phyloP scores from a whole-genome alignment of 2,113 vertebrate species.

The Sturnus vulgaris region DNA sequence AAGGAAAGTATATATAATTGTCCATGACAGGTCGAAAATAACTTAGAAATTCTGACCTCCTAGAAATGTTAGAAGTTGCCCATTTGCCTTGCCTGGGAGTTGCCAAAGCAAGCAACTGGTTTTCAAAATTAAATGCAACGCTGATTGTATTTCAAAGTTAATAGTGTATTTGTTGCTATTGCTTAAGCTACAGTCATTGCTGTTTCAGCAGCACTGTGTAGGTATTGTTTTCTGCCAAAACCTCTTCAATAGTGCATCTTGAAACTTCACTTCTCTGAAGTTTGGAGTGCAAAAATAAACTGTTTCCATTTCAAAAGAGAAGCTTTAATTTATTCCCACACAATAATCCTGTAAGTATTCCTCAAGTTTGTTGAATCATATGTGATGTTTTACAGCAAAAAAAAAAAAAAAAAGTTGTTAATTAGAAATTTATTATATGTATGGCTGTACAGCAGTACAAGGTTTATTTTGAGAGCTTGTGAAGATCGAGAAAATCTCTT shows the following conservation, averaged over 20 bases:
- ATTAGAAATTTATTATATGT: neutral
- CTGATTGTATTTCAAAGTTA: neutral
- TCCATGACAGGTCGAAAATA: neutral
- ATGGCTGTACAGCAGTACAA: neutral
- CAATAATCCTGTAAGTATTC: neutral
- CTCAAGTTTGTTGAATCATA: neutral
- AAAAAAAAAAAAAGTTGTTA: neutral
- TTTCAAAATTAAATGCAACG: neutral
- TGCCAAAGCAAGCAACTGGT: neutral
- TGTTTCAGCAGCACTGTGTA: neutral
- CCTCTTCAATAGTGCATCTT: neutral
- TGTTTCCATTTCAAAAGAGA: neutral
- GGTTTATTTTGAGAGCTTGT: neutral
- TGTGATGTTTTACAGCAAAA: neutral
- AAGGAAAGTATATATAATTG: neutral
- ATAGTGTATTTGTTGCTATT: neutral
- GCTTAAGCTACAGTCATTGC: neutral
- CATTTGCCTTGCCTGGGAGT: neutral
- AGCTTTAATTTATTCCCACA: neutral
- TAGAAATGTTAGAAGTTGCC: neutral
- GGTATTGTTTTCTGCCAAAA: neutral
- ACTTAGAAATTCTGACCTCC: neutral
- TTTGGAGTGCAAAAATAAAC: neutral
- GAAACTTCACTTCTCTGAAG: neutral
- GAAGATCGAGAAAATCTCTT: neutral